Conservation (phyloP, 2,888 invertebrate species). For the Athetis lepigone region DNA sequence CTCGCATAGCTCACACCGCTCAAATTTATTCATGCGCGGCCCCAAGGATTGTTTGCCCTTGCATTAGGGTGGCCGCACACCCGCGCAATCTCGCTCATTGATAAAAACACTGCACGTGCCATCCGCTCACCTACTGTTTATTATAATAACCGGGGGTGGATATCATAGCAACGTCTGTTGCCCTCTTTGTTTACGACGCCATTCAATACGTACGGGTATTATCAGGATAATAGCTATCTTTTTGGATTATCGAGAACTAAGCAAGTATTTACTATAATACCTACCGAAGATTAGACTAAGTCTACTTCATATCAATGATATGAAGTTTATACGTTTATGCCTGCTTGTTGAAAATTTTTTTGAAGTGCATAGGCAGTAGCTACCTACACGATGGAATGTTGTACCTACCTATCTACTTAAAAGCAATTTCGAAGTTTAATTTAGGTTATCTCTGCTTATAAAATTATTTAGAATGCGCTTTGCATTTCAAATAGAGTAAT, state of each 20-base stretch:
- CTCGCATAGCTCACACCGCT: constrained; percentile 68
- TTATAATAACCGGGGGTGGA: constrained; percentile 76
- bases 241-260: constrained; percentile 37
- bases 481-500: constrained; percentile 23
- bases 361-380: constrained; percentile 16
- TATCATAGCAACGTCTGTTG: constrained; percentile 41
- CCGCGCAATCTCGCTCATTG: constrained; percentile 71
- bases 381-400: neutral
- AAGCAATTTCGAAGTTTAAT: constrained; percentile 31
- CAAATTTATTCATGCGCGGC: constrained; percentile 85
- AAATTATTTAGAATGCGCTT: no score
- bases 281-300: constrained; percentile 36
- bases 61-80: constrained; percentile 75
- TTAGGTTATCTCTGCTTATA: constrained; percentile 41
- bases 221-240: constrained; percentile 20
- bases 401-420: constrained; percentile 1
- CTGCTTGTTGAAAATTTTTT: constrained; percentile 19
- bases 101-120: constrained; percentile 88
- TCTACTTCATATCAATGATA: constrained; percentile 46
- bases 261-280: constrained; percentile 30
- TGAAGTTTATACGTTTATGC: constrained; percentile 33
- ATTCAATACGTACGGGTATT: constrained; percentile 21
- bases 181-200: constrained; percentile 44
- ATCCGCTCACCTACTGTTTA: constrained; percentile 85
- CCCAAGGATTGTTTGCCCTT: constrained; percentile 81